A percentile compares a stretch with the other conserved stretches of the same genome.
Conservation (phyloP, 2,797 vertebrate genomes). For the Miichthys miiuy region DNA sequence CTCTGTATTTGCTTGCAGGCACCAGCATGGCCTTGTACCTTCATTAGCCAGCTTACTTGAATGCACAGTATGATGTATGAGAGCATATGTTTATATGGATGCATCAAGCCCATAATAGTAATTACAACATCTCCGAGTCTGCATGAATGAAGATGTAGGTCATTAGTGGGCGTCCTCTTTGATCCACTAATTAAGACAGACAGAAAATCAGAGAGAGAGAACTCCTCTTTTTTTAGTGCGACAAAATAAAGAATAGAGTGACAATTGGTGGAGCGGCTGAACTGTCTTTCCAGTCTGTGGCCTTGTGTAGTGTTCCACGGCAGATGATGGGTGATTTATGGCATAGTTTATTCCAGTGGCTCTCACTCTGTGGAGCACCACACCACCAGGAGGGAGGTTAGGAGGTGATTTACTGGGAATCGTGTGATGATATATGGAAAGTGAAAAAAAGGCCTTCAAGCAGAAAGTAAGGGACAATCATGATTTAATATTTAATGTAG, state of each 20-base stretch:
- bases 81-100: slow-evolving; percentile 17
- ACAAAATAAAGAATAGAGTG: slow-evolving; percentile 16
- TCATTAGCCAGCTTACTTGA: slow-evolving; percentile 42
- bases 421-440: slow-evolving; percentile 26
- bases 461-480: background rate
- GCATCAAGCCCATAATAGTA: slow-evolving; percentile 46
- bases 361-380: slow-evolving; percentile 32
- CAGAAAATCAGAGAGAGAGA: slow-evolving; percentile 21
- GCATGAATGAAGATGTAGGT: slow-evolving; percentile 59
- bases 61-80: slow-evolving; percentile 33
- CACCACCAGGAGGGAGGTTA: background rate
- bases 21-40: slow-evolving; percentile 14
- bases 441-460: slow-evolving; percentile 2
- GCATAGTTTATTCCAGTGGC: slow-evolving; percentile 38
- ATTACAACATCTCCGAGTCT: slow-evolving; percentile 58
- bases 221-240: background rate
- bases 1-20: slow-evolving; percentile 19
- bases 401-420: slow-evolving; percentile 33
- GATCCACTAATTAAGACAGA: slow-evolving; percentile 56
- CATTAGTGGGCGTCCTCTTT: slow-evolving; percentile 41
- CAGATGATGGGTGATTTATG: slow-evolving; percentile 52
- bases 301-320: slow-evolving; percentile 39
- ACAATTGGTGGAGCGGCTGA: slow-evolving; percentile 16
- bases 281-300: slow-evolving; percentile 20
- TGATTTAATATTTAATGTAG: slow-evolving; percentile 1